phyloP scores from a whole-genome alignment of 2,888 invertebrate species.

The Drosophila robusta region DNA sequence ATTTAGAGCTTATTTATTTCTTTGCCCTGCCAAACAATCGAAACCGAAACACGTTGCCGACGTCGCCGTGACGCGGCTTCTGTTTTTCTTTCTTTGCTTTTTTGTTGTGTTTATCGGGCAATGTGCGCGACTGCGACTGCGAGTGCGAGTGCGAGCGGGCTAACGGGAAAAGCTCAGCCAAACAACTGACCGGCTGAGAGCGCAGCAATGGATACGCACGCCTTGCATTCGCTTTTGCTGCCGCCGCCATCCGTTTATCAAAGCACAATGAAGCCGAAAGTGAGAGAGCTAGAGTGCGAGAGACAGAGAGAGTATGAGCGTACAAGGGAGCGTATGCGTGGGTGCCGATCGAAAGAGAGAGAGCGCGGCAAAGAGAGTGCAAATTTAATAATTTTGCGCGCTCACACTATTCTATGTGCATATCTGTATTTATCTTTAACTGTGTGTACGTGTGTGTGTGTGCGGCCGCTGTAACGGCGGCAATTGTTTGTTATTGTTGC shows the following conservation, averaged over 20 bases:
- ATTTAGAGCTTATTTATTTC: slow-evolving; percentile 28
- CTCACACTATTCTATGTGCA: slow-evolving; percentile 14
- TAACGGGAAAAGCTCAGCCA: slow-evolving; percentile 69
- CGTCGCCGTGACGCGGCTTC: slow-evolving; percentile 35
- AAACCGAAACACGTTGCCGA: slow-evolving; percentile 65
- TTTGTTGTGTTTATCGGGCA: slow-evolving; percentile 50
- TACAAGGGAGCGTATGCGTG: slow-evolving; percentile 37
- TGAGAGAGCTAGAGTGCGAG: slow-evolving; percentile 2
- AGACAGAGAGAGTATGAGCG: background rate
- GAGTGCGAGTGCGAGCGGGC: slow-evolving; percentile 56
- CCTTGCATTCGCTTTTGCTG: slow-evolving; percentile 28
- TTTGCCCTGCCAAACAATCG: slow-evolving; percentile 50
- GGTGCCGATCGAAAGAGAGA: slow-evolving; percentile 32
- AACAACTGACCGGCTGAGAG: slow-evolving; percentile 59
- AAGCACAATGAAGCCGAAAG: slow-evolving; percentile 16
- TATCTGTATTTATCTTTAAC: slow-evolving; percentile 8
- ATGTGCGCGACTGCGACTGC: slow-evolving; percentile 31
- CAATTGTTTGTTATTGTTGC: slow-evolving; percentile 72
- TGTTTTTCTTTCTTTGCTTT: slow-evolving; percentile 17
- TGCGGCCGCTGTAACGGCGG: slow-evolving; percentile 47
- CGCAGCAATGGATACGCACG: slow-evolving; percentile 43
- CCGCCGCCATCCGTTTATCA: slow-evolving; percentile 36
- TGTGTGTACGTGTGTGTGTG: slow-evolving; percentile 9
- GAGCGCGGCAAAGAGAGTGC: slow-evolving; percentile 37
- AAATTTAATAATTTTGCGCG: slow-evolving; percentile 54